Base-by-base conservation (phyloP, 2,888 invertebrate species). In the Latrodectus hesperus region DNA sequence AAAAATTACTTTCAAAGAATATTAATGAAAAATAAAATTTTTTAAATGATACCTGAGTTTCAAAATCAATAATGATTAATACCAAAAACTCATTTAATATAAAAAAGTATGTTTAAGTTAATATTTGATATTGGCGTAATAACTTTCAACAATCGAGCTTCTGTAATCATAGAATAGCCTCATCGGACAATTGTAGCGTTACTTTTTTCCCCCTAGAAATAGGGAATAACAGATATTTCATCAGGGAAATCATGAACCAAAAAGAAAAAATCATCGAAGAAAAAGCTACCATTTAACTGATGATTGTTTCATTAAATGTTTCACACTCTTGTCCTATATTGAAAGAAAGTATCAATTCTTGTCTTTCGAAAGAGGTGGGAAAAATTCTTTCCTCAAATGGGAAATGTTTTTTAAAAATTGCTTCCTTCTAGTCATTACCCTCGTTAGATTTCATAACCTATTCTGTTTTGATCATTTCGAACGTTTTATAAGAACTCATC, bases 261-360 rank as follows among this genome's bases (percentile, higher is more conserved):
- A 12, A 22, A 12, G 4, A 22, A 38, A 67, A 76, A 76, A 74
- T 64, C 53, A 38, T 51, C 53, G 52, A 53, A n/a, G 74, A 51
- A 53, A 81, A 72, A 74, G 74, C 16, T 70, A 55, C 78, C 78
- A 38, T 78, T 78, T 78, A 70, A 26, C 26, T 16, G n/a, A n/a
- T 55, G 70, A 81, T 81, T 81, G 81, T 81, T 81, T 81, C 67
- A 81, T 81, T 67, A 81, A 81, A 81, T 67, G 74, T 22, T 55
- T 49, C 72, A 81, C 81, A 67, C 67, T 53, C 74, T 11, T 74
- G 81, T n/a, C 81, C 81, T 73, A 81, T 53, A 74, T 81, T 65
- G 52, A 65, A 26, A 64, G 52, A 65, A 67, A 16, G 60, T n/a
- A 71, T 53, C 73, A 65, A 81, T 74, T 67, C 67, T 49, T 81